Evolutionary conservation across 2,888 invertebrate genomes (phyloP).

Genomic region (Tetramorium bicarinatum): DNA sequence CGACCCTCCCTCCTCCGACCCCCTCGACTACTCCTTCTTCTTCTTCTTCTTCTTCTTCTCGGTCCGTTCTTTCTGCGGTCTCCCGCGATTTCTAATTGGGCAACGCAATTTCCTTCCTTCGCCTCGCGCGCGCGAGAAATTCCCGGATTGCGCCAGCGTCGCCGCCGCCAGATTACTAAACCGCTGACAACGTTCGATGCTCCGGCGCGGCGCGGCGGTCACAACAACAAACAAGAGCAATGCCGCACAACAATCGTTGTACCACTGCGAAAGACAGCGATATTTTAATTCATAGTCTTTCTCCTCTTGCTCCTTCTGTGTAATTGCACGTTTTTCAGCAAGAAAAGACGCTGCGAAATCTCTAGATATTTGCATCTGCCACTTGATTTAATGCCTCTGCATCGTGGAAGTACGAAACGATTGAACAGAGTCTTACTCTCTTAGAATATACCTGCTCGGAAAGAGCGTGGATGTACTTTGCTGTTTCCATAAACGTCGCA

Average conservation of each 20-base stretch:
- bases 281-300: constrained; percentile 17
- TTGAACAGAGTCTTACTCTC: background rate
- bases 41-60: constrained; percentile 27
- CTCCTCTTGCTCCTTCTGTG: background rate
- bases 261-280: constrained; percentile 26
- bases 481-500: background rate
- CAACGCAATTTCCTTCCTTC: constrained; percentile 78
- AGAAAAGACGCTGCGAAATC: background rate
- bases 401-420: background rate
- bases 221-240: constrained; percentile 34
- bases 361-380: background rate
- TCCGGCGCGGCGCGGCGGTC: constrained; percentile 40
- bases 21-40: background rate
- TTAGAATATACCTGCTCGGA: background rate
- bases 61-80: constrained; percentile 73
- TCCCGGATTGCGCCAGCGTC: constrained; percentile 66
- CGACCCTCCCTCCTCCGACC: constrained; percentile 21
- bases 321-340: background rate
- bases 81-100: constrained; percentile 77
- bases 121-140: constrained; percentile 67
- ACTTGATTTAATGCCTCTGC: background rate
- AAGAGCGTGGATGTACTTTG: background rate
- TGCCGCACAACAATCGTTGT: constrained; percentile 52
- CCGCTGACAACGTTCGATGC: constrained; percentile 58
- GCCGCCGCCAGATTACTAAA: constrained; percentile 54